A percentile compares a stretch with the other conserved stretches of the same genome.
phyloP scores from a whole-genome alignment of 2,888 invertebrate species.

The Drosophila atripex region DNA sequence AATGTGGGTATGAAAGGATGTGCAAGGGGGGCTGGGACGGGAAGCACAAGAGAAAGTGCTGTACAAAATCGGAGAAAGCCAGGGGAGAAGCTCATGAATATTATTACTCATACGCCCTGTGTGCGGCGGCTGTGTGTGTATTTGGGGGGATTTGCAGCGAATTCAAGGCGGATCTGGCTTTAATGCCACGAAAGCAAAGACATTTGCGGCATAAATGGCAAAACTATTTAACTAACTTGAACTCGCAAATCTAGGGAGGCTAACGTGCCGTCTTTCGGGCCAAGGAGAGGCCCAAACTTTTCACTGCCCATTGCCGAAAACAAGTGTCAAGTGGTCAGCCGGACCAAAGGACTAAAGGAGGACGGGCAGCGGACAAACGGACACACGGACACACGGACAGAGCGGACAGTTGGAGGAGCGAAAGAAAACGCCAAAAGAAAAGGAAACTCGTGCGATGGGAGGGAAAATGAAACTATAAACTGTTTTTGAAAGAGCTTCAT shows the following conservation, averaged over 20 bases:
- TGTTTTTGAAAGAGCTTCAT: slow-evolving; percentile 73
- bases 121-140: slow-evolving; percentile 1
- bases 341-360: not conserved
- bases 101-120: slow-evolving; percentile 63
- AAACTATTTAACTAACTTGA: slow-evolving; percentile 37
- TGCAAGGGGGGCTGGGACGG: no score
- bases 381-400: no score
- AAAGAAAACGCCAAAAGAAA: slow-evolving; percentile 3
- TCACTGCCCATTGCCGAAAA: slow-evolving; percentile 40
- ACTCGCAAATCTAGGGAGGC: slow-evolving; percentile 34
- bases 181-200: slow-evolving; percentile 22
- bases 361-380: not conserved
- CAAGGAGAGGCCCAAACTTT: slow-evolving; percentile 28
- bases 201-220: slow-evolving; percentile 19
- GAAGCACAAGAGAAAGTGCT: slow-evolving; percentile 1
- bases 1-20: slow-evolving; percentile 1
- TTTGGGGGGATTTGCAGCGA: slow-evolving; percentile 33
- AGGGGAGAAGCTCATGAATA: slow-evolving; percentile 39
- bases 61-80: not conserved
- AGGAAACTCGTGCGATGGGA: not conserved
- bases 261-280: slow-evolving; percentile 19
- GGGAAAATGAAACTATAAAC: slow-evolving; percentile 52
- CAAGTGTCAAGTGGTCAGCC: slow-evolving; percentile 41
- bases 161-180: slow-evolving; percentile 45
- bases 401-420: not conserved